These are phyloP conservation scores for Caenorhabditis briggsae DNA, from an alignment of 1,140 invertebrate species.

Conservation along the genomic window DNA sequence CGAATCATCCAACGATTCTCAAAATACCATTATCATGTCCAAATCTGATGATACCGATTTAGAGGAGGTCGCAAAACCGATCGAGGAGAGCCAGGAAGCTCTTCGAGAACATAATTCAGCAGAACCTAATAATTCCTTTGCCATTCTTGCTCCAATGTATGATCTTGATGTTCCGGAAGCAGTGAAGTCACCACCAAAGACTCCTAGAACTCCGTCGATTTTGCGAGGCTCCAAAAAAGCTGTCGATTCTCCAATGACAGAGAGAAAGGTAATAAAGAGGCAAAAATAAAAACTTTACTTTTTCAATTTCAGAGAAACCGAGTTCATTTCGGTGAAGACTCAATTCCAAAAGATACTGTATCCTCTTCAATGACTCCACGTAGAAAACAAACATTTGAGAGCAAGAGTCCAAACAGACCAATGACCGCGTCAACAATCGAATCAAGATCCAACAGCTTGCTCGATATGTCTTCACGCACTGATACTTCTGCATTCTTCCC, in stretches of 20 bases:
- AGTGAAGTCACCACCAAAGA: background rate
- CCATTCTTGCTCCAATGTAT: background rate
- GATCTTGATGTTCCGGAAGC: background rate
- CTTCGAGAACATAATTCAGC: background rate
- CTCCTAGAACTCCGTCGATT: constrained; percentile 10
- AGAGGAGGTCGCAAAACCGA: no score
- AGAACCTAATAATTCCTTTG: background rate
- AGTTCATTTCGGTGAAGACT: constrained; percentile 20
- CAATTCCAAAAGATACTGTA: background rate
- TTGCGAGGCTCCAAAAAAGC: background rate
- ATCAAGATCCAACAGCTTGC: background rate
- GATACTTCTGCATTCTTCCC: background rate
- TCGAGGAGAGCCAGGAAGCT: background rate
- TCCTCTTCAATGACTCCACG: background rate
- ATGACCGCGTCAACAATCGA: background rate
- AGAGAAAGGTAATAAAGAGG: constrained; percentile 8
- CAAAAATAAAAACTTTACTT: background rate
- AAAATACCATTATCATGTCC: no score
- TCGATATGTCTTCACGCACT: background rate
- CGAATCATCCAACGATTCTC: no score
- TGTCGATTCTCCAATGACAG: background rate
- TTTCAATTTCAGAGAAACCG: constrained; percentile 31
- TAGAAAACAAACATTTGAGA: background rate
- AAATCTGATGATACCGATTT: no score
- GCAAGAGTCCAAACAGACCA: background rate